Evolutionary conservation across 2,888 invertebrate genomes (phyloP), one percentile per base, ranked within the genome.

Genomic region (Conchocele bisecta): DNA sequence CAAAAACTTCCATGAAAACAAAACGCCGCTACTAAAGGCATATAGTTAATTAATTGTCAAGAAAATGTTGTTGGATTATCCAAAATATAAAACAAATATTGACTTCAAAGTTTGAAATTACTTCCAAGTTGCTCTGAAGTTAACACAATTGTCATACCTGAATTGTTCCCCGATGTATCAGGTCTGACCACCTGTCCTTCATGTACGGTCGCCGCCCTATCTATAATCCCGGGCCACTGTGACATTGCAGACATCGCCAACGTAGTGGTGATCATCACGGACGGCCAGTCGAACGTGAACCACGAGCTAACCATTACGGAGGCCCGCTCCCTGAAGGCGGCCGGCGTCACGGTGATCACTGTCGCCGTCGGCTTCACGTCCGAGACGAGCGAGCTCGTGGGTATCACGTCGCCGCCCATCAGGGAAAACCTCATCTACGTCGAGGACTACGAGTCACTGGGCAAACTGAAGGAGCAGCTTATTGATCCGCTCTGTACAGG

Each of bases 251-350:
- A 77, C 57, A 80, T 83, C 1, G 85, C 86, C 0, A 88, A 88
- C 64, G 75, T 87, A 42, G 68, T 83, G 15, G 81, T 88, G n/a
- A 80, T 86, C 13, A 78, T 88, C 33, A 88, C 86, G 11, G 88
- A 88, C 51, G 88, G 88, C 7, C 82, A 88, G 60, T 90, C 90
- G 0, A 89, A 90, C 75, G 81, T 89, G 31, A 79, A 88, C 59
- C 82, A 84, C 51, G 66, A 76, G 22, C 74, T 83, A 28, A 90
- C 89, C 3, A 67, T 89, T 13, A 84, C 86, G 1, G 86, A 89
- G 68, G 90, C 89, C 4, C 53, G 74, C n/a, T 57, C 73, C 1
- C 60, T 87, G 44, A 87, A 87, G 64, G 33, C 68, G 6, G 70
- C 74, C 17, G 88, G 88, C 5, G 82, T 80, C 5, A 83, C 84